Conservation (phyloP, 2,113 vertebrate species). For the Nesoenas mayeri region DNA sequence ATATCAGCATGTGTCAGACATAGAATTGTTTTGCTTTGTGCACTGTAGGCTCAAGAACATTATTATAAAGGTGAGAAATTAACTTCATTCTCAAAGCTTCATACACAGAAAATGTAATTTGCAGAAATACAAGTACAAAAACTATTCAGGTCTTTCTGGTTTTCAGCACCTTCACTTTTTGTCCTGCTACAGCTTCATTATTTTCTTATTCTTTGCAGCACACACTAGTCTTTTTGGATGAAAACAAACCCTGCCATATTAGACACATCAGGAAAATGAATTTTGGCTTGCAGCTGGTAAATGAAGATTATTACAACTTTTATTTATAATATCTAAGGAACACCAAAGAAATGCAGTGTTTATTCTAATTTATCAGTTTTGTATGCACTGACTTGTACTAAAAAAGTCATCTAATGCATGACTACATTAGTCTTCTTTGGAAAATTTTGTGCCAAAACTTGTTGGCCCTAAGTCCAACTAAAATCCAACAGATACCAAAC, state of each 20-base stretch:
- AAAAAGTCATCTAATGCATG: not conserved
- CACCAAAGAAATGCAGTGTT: not conserved
- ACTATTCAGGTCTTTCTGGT: not conserved
- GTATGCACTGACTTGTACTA: not conserved
- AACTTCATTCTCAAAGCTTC: not conserved
- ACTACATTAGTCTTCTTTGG: not conserved
- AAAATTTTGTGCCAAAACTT: not conserved
- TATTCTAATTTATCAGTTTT: not conserved
- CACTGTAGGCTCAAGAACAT: not conserved
- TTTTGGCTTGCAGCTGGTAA: not conserved
- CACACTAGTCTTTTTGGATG: not conserved
- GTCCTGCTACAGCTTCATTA: not conserved
- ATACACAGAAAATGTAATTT: not conserved
- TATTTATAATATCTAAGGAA: not conserved
- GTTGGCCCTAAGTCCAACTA: not conserved
- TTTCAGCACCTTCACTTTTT: constrained; percentile 2
- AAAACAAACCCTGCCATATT: not conserved
- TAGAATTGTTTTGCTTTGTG: not conserved
- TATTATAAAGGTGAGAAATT: not conserved
- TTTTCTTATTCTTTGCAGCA: constrained; percentile 9
- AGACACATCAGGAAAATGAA: not conserved
- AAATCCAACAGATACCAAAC: not conserved
- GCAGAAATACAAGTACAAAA: not conserved
- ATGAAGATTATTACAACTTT: not conserved
- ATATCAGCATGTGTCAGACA: rapidly evolving